Base-by-base conservation (phyloP, 2,888 invertebrate species). In the Thera obeliscata region DNA sequence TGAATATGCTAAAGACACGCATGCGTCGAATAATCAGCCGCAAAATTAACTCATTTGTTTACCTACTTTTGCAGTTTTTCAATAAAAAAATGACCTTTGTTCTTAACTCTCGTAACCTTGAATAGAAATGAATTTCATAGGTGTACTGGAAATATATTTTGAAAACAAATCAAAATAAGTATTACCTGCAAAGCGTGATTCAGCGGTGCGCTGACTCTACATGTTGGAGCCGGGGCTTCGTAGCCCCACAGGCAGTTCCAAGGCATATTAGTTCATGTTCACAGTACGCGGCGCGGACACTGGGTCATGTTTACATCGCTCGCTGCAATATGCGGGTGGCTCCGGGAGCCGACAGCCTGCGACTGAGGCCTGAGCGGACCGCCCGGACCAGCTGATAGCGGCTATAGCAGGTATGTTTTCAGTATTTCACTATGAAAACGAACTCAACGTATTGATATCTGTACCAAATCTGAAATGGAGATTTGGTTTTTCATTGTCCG, bases 221-320 rank as follows among this genome's bases (percentile, higher is more conserved):
- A 93, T 60, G 85, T 77, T 12, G 93, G 90, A 67, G 89, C 83
- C 57, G 92, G 92, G 75, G 90, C 82, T 72, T 93, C 84, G 75
- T 93, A 93, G 74, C 93, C 93, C 93, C 93, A 93, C 56, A 93
- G 78, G 79, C 93, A 93, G 79, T 89, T 93, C 93, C 93, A 93
- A 83, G 93, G 91, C 93, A 93, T 93, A 81, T 81, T 86, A 79
- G 72, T 72, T 80, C 86, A 88, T 87, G 78, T 73, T 76, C 74
- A 75, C 72, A 65, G 48, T 71, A 43, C 73, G 70, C 75, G 72
- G 22, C 73, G 70, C 75, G 73, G 49, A 46, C 61, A 64, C 68
- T 68, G 66, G 61, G 68, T 69, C 65, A 67, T 70, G 64, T 66
- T 66, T 72, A 71, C 74, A 70, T 64, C 59, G 63, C 58, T 68